phyloP scores from a whole-genome alignment of 2,113 vertebrate species.

The Peromyscus polionotus region DNA sequence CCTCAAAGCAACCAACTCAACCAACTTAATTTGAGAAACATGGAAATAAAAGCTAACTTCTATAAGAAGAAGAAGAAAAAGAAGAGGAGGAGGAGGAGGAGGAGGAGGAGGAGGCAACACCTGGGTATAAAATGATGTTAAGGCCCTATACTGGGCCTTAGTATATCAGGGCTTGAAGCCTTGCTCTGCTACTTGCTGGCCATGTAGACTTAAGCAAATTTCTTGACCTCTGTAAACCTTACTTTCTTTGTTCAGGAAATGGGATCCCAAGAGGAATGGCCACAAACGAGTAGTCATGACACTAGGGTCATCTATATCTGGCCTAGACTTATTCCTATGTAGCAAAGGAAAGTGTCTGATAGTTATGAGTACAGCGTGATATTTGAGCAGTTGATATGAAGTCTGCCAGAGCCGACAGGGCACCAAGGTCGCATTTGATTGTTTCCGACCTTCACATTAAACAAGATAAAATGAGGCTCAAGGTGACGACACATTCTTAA shows the following conservation, averaged over 20 bases:
- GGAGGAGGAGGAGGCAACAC: no score
- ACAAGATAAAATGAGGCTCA: neutral
- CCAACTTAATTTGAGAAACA: no score
- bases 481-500: neutral
- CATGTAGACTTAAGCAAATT: neutral
- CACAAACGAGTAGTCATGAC: neutral
- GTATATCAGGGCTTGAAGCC: neutral
- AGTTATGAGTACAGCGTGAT: no score
- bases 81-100: no score
- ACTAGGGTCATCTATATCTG: neutral
- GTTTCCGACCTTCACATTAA: neutral
- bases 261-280: neutral
- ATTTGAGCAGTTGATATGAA: neutral
- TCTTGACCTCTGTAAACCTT: neutral
- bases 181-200: neutral
- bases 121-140: neutral
- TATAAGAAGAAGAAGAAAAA: no score
- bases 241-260: neutral
- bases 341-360: neutral
- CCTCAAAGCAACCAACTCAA: no score
- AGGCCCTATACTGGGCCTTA: neutral
- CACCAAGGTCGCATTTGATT: neutral
- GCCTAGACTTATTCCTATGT: neutral
- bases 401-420: accelerated
- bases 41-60: no score